A percentile compares a stretch with the other conserved stretches of the same genome.
Conservation (phyloP, 2,113 vertebrate species). For the Callospermophilus lateralis region DNA sequence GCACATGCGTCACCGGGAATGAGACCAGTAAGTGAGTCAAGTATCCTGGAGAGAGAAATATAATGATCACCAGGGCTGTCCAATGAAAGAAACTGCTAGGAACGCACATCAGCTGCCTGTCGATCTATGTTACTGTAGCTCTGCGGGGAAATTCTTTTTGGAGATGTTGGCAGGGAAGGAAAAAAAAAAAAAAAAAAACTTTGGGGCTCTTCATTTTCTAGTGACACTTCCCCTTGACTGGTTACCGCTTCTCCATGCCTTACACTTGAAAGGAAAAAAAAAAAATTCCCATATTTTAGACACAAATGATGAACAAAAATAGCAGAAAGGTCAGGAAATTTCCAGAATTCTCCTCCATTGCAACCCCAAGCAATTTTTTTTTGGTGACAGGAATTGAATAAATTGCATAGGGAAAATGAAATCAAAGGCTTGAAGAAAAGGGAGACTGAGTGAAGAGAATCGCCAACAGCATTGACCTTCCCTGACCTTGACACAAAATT, state of each 20-base stretch:
- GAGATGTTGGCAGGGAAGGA: background rate
- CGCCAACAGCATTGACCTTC: background rate
- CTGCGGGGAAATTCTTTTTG: slow-evolving; percentile 80
- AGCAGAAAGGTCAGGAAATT: background rate
- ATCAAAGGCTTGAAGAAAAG: background rate
- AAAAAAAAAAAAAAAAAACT: background rate
- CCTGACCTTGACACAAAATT: background rate
- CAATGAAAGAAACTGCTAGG: slow-evolving; percentile 80
- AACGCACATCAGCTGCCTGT: slow-evolving; percentile 79
- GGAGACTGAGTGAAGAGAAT: background rate
- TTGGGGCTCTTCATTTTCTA: background rate
- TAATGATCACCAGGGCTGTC: slow-evolving; percentile 81
- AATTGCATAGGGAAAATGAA: slow-evolving; percentile 16
- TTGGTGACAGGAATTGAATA: background rate
- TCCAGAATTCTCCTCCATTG: background rate
- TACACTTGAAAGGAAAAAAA: background rate
- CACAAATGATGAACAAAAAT: slow-evolving; percentile 61
- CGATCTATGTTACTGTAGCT: slow-evolving; percentile 71
- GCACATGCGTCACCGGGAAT: slow-evolving; percentile 81
- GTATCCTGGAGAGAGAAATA: slow-evolving; percentile 82
- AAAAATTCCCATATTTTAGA: slow-evolving; percentile 25
- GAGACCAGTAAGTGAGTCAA: slow-evolving; percentile 83
- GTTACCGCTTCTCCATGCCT: background rate
- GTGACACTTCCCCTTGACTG: slow-evolving; percentile 12
- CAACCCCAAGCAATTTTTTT: background rate